phyloP scores from a whole-genome alignment of 2,797 vertebrate genomes.

The Margarornis squamiger region DNA sequence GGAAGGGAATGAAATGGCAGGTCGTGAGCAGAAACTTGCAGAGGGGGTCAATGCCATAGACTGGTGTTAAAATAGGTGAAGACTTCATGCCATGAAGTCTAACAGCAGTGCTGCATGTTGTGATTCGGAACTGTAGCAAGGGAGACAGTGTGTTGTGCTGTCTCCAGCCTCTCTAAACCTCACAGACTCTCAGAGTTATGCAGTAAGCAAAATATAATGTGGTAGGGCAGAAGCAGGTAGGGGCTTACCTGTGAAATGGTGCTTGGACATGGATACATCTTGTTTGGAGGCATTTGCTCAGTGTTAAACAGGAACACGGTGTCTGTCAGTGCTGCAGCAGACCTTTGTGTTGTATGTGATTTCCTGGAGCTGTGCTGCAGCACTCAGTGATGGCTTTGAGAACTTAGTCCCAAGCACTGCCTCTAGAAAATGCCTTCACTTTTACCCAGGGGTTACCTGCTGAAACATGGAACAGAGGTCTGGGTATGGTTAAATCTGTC shows the following conservation, averaged over 20 bases:
- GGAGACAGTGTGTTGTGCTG: neutral
- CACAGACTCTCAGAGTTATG: neutral
- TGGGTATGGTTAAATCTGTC: neutral
- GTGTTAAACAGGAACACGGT: accelerated
- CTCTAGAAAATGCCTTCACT: neutral
- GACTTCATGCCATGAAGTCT: neutral
- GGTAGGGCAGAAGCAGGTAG: neutral
- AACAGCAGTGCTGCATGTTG: neutral
- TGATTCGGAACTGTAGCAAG: neutral
- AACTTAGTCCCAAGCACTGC: neutral
- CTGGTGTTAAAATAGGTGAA: neutral
- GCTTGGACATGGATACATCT: neutral
- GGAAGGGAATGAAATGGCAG: neutral
- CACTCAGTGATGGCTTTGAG: neutral
- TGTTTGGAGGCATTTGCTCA: neutral
- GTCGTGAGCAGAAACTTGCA: neutral
- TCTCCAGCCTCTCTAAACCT: neutral
- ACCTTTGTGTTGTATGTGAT: accelerated
- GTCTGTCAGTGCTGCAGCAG: neutral
- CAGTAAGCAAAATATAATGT: neutral
- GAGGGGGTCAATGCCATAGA: neutral
- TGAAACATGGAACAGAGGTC: neutral
- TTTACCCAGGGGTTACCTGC: neutral
- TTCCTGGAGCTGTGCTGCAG: neutral
- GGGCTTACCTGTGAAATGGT: neutral